Percentiles rank a stretch among this genome's conserved stretches.
Evolutionary conservation across 2,113 vertebrate genomes (phyloP).

Genomic region (Anser brachyrhynchus): DNA sequence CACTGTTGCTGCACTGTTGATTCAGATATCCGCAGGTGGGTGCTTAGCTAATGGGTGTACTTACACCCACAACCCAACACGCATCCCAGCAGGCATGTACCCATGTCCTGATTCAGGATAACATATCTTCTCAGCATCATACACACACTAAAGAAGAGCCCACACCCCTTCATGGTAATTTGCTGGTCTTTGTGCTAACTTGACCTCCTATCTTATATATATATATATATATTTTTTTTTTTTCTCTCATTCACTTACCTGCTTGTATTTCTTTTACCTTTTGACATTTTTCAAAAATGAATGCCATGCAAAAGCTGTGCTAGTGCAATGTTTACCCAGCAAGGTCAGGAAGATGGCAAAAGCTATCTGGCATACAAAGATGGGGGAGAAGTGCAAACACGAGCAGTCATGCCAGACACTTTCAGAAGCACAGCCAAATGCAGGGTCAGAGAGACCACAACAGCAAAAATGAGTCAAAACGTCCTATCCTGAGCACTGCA

Average conservation of each 20-base stretch:
- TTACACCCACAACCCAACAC: not conserved
- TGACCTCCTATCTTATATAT: not conserved
- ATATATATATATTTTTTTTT: not conserved
- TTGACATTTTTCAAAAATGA: not conserved
- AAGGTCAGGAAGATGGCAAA: slow-evolving; percentile 38
- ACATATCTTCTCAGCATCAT: not conserved
- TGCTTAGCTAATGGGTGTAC: not conserved
- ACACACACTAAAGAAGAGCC: too few relatives aligned
- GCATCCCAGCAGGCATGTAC: not conserved
- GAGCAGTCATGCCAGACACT: not conserved
- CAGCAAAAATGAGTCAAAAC: not conserved
- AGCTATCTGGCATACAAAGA: not conserved
- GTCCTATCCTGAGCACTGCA: not conserved
- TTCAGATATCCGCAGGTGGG: not conserved
- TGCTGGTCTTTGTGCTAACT: not conserved
- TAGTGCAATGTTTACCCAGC: not conserved
- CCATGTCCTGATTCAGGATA: not conserved
- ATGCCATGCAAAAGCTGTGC: not conserved
- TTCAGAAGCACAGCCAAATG: not conserved
- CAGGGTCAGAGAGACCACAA: slow-evolving; percentile 5
- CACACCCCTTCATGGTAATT: fast-evolving
- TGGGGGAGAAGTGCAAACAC: slow-evolving; percentile 35
- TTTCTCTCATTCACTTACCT: not conserved
- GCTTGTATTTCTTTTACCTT: not conserved
- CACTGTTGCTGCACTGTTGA: not conserved